These are phyloP conservation scores for Eclectus roratus DNA, from an alignment of 2,113 vertebrate species.

Conservation along the genomic window DNA sequence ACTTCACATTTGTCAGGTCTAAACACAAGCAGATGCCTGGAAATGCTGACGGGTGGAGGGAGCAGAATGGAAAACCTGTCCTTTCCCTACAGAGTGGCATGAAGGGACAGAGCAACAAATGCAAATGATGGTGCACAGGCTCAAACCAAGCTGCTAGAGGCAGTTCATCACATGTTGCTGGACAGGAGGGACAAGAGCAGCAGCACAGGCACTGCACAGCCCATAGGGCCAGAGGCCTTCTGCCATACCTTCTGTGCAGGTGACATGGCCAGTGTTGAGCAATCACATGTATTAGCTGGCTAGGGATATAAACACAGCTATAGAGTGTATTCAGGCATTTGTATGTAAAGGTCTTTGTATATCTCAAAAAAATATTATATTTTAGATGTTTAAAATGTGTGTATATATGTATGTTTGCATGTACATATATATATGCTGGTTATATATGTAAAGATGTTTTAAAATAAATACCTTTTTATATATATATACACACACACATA, in stretches of 20 bases:
- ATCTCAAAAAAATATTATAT: not conserved
- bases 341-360: not conserved
- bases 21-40: not conserved
- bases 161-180: not conserved
- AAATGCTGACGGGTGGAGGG: not conserved
- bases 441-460: not conserved
- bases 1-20: not conserved
- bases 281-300: not conserved
- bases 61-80: not conserved
- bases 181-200: not conserved
- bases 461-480: not conserved
- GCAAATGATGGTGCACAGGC: not conserved
- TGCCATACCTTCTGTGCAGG: not conserved
- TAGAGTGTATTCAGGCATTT: not conserved
- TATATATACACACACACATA: no score
- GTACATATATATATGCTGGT: not conserved
- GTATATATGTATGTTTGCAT: not conserved
- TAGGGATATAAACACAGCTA: not conserved
- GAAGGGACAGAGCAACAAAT: not conserved
- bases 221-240: rapidly evolving
- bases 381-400: not conserved
- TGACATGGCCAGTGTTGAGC: not conserved
- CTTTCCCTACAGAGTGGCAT: not conserved
- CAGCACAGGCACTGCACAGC: not conserved
- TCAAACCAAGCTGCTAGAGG: not conserved